Evolutionary conservation across 2,888 invertebrate genomes (phyloP).

Genomic region (Agonum fuliginosum): DNA sequence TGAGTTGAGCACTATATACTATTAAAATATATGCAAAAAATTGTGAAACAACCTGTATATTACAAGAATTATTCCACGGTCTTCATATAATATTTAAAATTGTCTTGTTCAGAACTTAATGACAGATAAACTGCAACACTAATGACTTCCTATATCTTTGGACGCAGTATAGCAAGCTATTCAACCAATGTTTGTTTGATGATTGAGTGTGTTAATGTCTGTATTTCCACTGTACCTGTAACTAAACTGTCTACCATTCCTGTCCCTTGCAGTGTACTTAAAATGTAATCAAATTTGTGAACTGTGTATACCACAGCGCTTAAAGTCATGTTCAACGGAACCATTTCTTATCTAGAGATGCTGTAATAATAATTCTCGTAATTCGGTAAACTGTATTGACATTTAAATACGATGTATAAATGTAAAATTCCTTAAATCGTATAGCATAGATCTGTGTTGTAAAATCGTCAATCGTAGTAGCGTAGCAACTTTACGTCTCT

Average conservation of each 20-base stretch:
- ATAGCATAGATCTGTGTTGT: slow-evolving; percentile 56
- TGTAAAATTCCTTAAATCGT: slow-evolving; percentile 54
- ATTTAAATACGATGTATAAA: slow-evolving; percentile 54
- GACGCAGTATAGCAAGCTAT: no score
- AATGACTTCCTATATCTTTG: no score
- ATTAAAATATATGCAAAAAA: no score
- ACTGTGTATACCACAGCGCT: slow-evolving; percentile 12
- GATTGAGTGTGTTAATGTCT: neutral
- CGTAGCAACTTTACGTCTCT: slow-evolving; percentile 46
- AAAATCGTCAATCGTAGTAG: slow-evolving; percentile 51
- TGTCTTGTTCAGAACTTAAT: no score
- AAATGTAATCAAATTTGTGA: slow-evolving; percentile 25
- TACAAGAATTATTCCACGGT: no score
- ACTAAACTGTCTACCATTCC: slow-evolving; percentile 24
- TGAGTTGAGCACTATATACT: no score
- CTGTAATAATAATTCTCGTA: slow-evolving; percentile 36
- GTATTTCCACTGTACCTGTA: slow-evolving; percentile 11
- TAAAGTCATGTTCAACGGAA: neutral
- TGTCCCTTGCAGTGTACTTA: slow-evolving; percentile 30
- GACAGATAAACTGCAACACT: no score
- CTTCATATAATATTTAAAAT: no score
- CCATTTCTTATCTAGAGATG: slow-evolving; percentile 4
- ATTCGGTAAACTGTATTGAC: slow-evolving; percentile 52
- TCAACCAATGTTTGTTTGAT: no score
- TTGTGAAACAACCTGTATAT: no score